These are phyloP conservation scores for Sphaeridia pumilis DNA, from an alignment of 2,888 invertebrate genomes.

Conservation along the genomic window DNA sequence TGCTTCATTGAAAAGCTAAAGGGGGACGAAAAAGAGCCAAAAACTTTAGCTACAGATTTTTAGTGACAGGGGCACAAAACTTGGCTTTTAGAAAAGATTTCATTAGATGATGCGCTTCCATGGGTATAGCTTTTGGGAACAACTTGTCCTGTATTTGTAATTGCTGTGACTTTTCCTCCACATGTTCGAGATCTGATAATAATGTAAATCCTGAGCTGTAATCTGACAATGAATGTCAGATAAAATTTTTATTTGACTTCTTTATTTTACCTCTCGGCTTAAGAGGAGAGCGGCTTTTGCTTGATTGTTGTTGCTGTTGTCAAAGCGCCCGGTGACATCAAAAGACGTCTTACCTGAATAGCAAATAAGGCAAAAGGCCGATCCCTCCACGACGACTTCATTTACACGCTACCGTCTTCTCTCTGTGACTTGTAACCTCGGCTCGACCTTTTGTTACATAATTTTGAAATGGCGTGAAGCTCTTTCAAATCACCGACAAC, in stretches of 20 bases:
- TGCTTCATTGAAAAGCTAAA: background rate
- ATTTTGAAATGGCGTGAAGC: no score
- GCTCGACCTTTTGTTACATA: no score
- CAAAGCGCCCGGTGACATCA: no score
- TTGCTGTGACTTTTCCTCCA: no score
- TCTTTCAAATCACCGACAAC: no score
- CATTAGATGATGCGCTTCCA: background rate
- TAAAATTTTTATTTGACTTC: conserved; percentile 4
- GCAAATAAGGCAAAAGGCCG: no score
- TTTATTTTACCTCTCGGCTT: background rate
- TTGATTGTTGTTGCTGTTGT: no score
- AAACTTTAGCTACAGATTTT: no score
- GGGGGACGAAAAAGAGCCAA: background rate
- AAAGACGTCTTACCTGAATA: no score
- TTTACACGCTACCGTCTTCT: no score
- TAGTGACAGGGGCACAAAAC: background rate
- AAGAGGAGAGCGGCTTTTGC: background rate
- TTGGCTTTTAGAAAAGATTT: background rate
- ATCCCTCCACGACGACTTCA: no score
- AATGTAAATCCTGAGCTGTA: background rate
- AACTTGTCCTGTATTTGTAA: background rate
- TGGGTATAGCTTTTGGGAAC: background rate
- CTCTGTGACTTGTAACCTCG: no score
- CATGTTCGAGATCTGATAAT: background rate
- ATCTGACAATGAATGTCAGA: conserved; percentile 1